phyloP scores from a whole-genome alignment of 35 echinoderm and acorn worm species.

The Stichopus chloronotus region DNA sequence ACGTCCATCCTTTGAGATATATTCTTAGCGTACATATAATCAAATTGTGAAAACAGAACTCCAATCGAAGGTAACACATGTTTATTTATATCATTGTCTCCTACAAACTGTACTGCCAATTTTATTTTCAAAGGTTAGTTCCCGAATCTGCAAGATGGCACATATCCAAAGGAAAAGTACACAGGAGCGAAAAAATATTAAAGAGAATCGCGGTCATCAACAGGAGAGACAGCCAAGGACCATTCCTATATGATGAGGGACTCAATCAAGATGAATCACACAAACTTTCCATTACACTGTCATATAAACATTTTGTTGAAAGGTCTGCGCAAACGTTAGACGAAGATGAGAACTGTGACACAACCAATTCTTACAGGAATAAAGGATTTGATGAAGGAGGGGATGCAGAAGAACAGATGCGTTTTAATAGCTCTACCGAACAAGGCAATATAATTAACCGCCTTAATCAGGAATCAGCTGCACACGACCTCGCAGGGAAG shows the following conservation, averaged over 20 bases:
- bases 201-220: constrained; percentile 31
- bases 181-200: not conserved
- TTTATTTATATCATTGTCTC: no score
- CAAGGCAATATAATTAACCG: not conserved
- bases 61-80: no score
- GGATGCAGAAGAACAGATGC: not conserved
- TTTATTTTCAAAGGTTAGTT: not conserved
- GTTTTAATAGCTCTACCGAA: not conserved
- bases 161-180: not conserved
- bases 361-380: not conserved
- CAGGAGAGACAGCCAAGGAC: not conserved
- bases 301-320: not conserved
- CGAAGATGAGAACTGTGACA: not conserved
- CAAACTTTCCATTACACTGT: not conserved
- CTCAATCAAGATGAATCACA: not conserved
- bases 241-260: not conserved
- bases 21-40: no score
- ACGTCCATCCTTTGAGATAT: no score
- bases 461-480: not conserved
- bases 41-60: no score
- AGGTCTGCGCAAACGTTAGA: not conserved
- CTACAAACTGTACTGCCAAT: not conserved
- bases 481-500: not conserved
- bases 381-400: not conserved
- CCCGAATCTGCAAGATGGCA: constrained; percentile 29